Percentiles rank a stretch among this genome's conserved stretches.
Evolutionary conservation across 1,140 invertebrate species (phyloP).

Genomic region (Metaphire vulgaris): DNA sequence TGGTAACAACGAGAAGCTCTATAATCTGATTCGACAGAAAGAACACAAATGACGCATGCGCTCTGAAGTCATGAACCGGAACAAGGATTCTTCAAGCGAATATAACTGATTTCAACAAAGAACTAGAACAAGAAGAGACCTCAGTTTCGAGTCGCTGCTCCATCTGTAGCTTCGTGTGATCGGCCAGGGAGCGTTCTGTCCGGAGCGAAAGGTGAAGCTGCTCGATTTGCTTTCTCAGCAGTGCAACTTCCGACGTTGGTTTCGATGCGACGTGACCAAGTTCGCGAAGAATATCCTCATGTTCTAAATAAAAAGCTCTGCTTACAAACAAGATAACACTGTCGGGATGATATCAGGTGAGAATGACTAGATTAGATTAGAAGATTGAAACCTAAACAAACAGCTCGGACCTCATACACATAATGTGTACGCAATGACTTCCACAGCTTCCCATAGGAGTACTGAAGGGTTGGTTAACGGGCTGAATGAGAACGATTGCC

Average conservation of each 20-base stretch:
- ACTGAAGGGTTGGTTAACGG: too few species aligned
- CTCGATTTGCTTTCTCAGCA: constrained; percentile 12
- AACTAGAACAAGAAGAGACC: not conserved
- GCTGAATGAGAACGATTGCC: too few species aligned
- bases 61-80: too few species aligned
- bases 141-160: not conserved
- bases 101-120: too few species aligned
- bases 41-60: too few species aligned
- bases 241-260: constrained; percentile 15
- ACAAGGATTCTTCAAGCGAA: too few species aligned
- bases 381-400: too few species aligned
- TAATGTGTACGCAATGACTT: too few species aligned
- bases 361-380: not conserved
- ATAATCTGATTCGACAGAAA: too few species aligned
- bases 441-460: too few species aligned
- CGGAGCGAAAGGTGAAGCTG: not conserved
- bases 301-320: not conserved
- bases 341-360: not conserved
- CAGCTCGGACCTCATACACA: too few species aligned
- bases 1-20: too few species aligned
- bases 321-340: not conserved
- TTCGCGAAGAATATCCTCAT: constrained; percentile 22
- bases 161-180: not conserved
- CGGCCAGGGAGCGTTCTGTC: not conserved
- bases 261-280: not conserved